phyloP scores from a whole-genome alignment of 1,140 invertebrate species.

The Helicoverpa armigera region DNA sequence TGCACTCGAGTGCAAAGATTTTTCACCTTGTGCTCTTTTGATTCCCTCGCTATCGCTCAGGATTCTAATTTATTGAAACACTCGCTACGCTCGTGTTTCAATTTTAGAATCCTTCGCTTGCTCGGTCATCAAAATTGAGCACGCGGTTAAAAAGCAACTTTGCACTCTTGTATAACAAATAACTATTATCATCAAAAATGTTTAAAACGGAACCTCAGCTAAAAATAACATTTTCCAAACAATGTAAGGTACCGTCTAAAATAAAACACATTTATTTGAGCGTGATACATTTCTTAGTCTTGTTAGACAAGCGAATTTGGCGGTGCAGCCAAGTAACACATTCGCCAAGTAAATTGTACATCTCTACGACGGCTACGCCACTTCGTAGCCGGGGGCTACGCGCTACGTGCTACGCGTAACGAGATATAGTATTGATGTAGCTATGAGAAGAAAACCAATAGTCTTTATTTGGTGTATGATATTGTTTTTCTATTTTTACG shows the following conservation, averaged over 20 bases:
- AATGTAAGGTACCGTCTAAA: neutral
- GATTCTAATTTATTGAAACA: too few species aligned
- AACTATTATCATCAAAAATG: neutral
- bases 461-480: neutral
- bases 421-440: neutral
- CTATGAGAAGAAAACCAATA: conserved; percentile 8
- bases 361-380: conserved; percentile 15
- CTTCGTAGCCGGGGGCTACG: conserved; percentile 39
- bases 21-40: too few species aligned
- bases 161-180: too few species aligned
- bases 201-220: neutral
- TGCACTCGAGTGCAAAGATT: too few species aligned
- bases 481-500: neutral
- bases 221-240: neutral
- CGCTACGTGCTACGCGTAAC: conserved; percentile 1
- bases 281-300: conserved; percentile 11
- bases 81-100: too few species aligned
- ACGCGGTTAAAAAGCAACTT: too few species aligned
- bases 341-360: conserved; percentile 18
- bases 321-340: conserved; percentile 31
- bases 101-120: too few species aligned
- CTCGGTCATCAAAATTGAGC: too few species aligned
- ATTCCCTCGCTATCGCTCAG: too few species aligned
- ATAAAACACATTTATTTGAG: neutral
- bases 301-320: conserved; percentile 22